Evolutionary conservation across 92 coral and sea anemone genomes (phyloP).

Genomic region (Epizoanthus illoricatus): DNA sequence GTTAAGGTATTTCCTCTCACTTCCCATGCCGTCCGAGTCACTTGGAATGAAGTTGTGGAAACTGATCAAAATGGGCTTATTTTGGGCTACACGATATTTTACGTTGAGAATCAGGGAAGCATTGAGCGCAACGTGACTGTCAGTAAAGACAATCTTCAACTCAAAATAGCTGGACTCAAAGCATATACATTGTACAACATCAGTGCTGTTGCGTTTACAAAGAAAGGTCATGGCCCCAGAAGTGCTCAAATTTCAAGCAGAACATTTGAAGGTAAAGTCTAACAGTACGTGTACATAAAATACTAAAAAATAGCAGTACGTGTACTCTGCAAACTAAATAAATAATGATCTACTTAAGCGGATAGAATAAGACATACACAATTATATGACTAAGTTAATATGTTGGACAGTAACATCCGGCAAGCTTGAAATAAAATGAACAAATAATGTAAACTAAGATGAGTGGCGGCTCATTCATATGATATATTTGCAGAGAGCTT

Average conservation of each 20-base stretch:
- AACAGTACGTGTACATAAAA: no score
- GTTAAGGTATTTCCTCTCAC: slow-evolving; percentile 33
- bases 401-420: no score
- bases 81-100: slow-evolving; percentile 36
- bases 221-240: not conserved
- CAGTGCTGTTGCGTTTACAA: not conserved
- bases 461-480: no score
- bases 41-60: slow-evolving; percentile 34
- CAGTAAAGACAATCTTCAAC: not conserved
- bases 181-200: not conserved
- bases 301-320: no score
- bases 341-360: no score
- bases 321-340: no score
- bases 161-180: not conserved
- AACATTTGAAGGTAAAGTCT: not conserved
- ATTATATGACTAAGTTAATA: no score
- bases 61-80: slow-evolving; percentile 34
- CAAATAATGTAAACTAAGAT: no score
- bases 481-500: no score
- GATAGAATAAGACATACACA: no score
- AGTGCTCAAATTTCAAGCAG: not conserved
- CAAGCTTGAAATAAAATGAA: no score
- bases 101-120: not conserved
- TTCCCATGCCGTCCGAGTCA: slow-evolving; percentile 13
- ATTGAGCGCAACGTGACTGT: not conserved